These are phyloP conservation scores for Catocala nupta DNA, from an alignment of 2,888 invertebrate species.

Conservation along the genomic window DNA sequence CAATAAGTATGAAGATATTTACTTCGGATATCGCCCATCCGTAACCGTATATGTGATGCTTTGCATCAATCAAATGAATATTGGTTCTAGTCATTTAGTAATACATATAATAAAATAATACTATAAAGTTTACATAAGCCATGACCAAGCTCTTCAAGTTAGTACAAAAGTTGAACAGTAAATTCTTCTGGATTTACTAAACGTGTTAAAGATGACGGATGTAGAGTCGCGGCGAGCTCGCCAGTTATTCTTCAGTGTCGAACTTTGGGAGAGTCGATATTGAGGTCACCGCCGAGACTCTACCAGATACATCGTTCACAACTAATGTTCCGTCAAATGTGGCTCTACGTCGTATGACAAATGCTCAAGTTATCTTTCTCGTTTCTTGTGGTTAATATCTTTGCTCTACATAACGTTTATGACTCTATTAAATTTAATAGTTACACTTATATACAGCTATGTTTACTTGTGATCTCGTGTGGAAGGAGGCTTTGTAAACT, in stretches of 20 bases:
- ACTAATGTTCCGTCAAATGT: slow-evolving; percentile 12
- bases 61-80: too few relatives aligned
- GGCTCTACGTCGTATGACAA: slow-evolving; percentile 6
- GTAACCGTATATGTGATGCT: too few relatives aligned
- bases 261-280: slow-evolving; percentile 22
- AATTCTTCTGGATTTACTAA: slow-evolving; percentile 11
- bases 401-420: too few relatives aligned
- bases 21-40: too few relatives aligned
- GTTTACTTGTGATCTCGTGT: too few relatives aligned
- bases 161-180: slow-evolving; percentile 6
- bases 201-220: slow-evolving; percentile 35
- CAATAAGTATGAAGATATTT: too few relatives aligned
- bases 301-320: slow-evolving; percentile 20
- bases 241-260: slow-evolving; percentile 31
- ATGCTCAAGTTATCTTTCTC: too few relatives aligned
- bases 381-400: too few relatives aligned
- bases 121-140: background rate
- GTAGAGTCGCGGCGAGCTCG: slow-evolving; percentile 13
- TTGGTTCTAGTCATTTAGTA: too few relatives aligned
- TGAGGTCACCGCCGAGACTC: slow-evolving; percentile 25
- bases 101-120: background rate
- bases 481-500: too few relatives aligned
- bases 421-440: too few relatives aligned
- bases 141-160: background rate
- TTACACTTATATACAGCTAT: too few relatives aligned